Percentiles rank a stretch among this genome's conserved stretches.
These are phyloP conservation scores for Drosophila oshimai DNA, from an alignment of 1,140 invertebrate species.

Conservation along the genomic window DNA sequence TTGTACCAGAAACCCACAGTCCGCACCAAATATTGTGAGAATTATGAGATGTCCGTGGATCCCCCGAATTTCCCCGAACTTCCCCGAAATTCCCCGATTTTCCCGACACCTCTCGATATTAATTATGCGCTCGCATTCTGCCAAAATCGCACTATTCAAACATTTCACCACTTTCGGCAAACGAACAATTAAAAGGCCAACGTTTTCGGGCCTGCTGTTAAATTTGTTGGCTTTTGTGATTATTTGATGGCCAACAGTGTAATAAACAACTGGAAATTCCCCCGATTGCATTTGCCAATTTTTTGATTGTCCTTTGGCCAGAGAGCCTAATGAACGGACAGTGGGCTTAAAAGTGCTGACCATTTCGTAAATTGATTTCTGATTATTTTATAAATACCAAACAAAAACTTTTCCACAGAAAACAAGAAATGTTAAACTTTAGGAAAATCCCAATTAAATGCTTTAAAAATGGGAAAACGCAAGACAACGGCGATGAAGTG, in stretches of 20 bases:
- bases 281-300: not conserved
- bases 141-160: slow-evolving; percentile 32
- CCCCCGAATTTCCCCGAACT: not conserved
- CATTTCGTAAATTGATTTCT: no score
- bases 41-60: slow-evolving; percentile 10
- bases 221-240: slow-evolving; percentile 68
- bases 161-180: slow-evolving; percentile 53
- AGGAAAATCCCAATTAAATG: no score
- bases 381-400: no score
- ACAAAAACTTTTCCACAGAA: no score
- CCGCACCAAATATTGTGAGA: slow-evolving; percentile 30
- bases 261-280: slow-evolving; percentile 20
- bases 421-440: no score
- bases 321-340: no score
- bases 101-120: slow-evolving; percentile 17
- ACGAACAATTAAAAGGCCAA: slow-evolving; percentile 54
- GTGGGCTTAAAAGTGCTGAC: not conserved
- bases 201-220: slow-evolving; percentile 15
- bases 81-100: not conserved
- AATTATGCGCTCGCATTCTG: slow-evolving; percentile 46
- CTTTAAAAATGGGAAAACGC: no score
- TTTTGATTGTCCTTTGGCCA: not conserved
- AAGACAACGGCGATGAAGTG: slow-evolving; percentile 1
- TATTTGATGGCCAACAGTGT: slow-evolving; percentile 40
- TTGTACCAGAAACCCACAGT: slow-evolving; percentile 12